A percentile compares a stretch with the other conserved stretches of the same genome.
These are phyloP conservation scores for Lontra canadensis DNA, from an alignment of 2,113 vertebrate species.

Conservation along the genomic window DNA sequence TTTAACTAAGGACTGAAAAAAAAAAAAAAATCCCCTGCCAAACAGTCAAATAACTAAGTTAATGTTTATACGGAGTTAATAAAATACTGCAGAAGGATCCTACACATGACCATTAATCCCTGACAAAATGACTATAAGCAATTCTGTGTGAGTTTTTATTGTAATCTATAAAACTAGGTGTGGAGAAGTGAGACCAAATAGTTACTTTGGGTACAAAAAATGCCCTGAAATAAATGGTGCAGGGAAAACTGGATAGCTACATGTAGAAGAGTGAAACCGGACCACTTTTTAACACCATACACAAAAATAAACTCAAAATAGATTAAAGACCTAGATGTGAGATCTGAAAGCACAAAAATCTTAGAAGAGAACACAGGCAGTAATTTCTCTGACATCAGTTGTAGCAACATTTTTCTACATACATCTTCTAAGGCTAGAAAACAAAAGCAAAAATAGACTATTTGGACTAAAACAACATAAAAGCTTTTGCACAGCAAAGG, in stretches of 20 bases:
- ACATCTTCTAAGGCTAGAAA: neutral
- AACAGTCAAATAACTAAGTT: neutral
- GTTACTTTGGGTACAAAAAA: neutral
- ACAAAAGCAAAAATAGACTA: neutral
- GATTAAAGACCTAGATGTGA: neutral
- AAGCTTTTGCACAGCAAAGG: neutral
- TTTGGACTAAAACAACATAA: neutral
- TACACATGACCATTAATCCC: neutral
- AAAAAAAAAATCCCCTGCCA: neutral
- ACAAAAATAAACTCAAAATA: neutral
- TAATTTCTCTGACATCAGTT: neutral
- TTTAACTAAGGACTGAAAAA: neutral
- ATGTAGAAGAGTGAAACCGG: neutral
- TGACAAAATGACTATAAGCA: neutral
- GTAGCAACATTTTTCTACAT: neutral
- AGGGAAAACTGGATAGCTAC: neutral
- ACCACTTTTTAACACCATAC: neutral
- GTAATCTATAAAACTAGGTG: neutral
- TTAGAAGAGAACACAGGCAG: neutral
- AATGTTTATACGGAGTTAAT: neutral
- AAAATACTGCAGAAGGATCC: neutral
- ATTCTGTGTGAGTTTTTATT: neutral
- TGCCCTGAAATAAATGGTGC: neutral
- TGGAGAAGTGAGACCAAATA: neutral
- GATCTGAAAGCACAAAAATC: neutral